Conservation (phyloP, 2,113 vertebrate genomes). For the Symphodus melops region DNA sequence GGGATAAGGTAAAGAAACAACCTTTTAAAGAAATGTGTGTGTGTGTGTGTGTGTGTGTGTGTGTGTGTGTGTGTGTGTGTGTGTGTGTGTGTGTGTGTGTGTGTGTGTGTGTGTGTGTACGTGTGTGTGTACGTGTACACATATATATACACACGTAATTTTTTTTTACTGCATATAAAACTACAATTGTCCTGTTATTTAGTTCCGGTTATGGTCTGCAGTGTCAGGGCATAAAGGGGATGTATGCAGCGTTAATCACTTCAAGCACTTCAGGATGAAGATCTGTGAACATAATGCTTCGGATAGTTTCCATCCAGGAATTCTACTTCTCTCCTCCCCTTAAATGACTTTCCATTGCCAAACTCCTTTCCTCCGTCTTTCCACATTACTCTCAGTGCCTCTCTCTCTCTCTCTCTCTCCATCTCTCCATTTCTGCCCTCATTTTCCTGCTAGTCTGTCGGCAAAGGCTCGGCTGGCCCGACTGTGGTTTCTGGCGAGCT, state of each 20-base stretch:
- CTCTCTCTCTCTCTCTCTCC: background rate
- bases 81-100: too few species aligned
- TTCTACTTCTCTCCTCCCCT: conserved; percentile 36
- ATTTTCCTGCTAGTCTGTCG: conserved; percentile 71
- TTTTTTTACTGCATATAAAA: too few species aligned
- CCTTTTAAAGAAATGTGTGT: background rate
- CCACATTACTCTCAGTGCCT: conserved; percentile 46
- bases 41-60: too few species aligned
- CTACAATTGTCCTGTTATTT: conserved; percentile 8
- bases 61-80: too few species aligned
- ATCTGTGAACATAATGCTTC: conserved; percentile 52
- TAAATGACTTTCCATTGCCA: conserved; percentile 46
- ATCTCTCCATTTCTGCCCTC: conserved; percentile 46
- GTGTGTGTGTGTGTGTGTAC: too few species aligned
- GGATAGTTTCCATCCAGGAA: conserved; percentile 66
- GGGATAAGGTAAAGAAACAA: conserved; percentile 90
- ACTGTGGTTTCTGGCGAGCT: conserved; percentile 65
- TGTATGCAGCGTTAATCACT: conserved; percentile 38
- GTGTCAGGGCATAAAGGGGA: background rate
- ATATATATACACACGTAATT: too few species aligned
- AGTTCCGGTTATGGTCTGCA: conserved; percentile 20
- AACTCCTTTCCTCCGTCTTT: conserved; percentile 30
- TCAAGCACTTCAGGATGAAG: conserved; percentile 43
- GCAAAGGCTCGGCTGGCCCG: conserved; percentile 61
- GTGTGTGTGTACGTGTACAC: too few species aligned